Base-by-base conservation (phyloP, 2,113 vertebrate species). In the Gallinago media region DNA sequence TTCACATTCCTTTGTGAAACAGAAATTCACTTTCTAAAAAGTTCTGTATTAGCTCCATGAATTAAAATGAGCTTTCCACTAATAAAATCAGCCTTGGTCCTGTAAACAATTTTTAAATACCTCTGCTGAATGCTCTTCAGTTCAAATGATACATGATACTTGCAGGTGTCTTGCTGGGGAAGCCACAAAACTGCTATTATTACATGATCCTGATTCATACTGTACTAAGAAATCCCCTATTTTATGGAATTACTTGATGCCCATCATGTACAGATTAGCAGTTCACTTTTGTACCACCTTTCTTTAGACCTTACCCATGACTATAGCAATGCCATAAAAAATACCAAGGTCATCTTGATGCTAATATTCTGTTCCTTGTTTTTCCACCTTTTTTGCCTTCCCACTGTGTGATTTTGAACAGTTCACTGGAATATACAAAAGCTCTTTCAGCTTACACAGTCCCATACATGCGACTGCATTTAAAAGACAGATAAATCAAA, bases 251-350 rank as follows among this genome's bases (percentile, higher is more conserved):
- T 77, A 44, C 2, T 17, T 72, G 5, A 23, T 15, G 15, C 2
- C 85, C 58, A n/a, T 10, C 13, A 11, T 26, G 8, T 22, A 36
- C 12, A 52, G 22, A 71, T 80, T 54, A 54, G 11, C 8, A 65
- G n/a, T n/a, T 88, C 12, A 49, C 12, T 71, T 71, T 49, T 0
- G 0, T 54, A 47, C 11, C 8, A 26, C 5, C 17, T 40, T 1
- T 18, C 31, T 59, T 54, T 65, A 58, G 31, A 55, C 32, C 18
- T 75, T 70, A 20, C 21, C 19, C 44, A 65, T n/a, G 44, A 15
- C 7, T 49, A 9, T 4, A 58, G 22, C 6, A 76, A 5, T 7
- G 1, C 15, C 21, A 40, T 63, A 54, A 92, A 54, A 71, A 26
- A 4, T n/a, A 55, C 7, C 14, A 49, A 47, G 9, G 26, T 65